Base-by-base conservation (phyloP, 2,797 vertebrate genomes). In the Brotogeris chrysoptera region DNA sequence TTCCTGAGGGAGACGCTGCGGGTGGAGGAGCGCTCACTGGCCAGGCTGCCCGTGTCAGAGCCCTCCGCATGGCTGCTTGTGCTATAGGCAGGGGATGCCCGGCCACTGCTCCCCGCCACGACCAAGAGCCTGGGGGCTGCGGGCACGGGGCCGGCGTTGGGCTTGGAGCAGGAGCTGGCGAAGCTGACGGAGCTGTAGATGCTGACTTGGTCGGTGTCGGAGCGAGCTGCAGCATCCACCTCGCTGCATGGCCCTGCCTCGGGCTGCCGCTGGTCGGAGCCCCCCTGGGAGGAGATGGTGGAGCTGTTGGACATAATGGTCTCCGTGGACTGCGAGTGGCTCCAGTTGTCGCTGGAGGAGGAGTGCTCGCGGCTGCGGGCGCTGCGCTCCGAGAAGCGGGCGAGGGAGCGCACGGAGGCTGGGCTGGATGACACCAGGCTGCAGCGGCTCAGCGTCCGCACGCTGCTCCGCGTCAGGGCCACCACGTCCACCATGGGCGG, bases 401-500 rank as follows among this genome's bases (percentile, higher is more conserved):
- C 97, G 10, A 99, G 97, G 3, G 98, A 98, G 30, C 98, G 98
- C 64, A 99, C 98, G 0, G 99, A 98, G 53, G 98, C 98, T 0
- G 99, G 99, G 96, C 99, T 99, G 71, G 99, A 98, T 0, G 98
- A 96, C n/a, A 98, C 88, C 86, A 99, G 97, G 97, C 99, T 99
- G 97, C 98, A 99, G 83, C 99, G 98, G 91, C 99, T 98, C 78
- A 99, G 98, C 11, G 98, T 99, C 92, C 99, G 98, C 86, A 99
- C 98, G 36, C 97, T 98, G 77, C 98, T 98, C 21, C 98, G 98
- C 61, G 98, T 99, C 92, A 99, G 98, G 88, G 99, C 99, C 88
- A 99, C 98, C 93, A 99, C 99, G 0, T 99, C 99, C 69, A 99
- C 98, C 32, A 99, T 99, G 10, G 99, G 98, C 0, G 99, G 99